Evolutionary conservation across 2,888 invertebrate genomes (phyloP).

Genomic region (Hanleya hanleyi): DNA sequence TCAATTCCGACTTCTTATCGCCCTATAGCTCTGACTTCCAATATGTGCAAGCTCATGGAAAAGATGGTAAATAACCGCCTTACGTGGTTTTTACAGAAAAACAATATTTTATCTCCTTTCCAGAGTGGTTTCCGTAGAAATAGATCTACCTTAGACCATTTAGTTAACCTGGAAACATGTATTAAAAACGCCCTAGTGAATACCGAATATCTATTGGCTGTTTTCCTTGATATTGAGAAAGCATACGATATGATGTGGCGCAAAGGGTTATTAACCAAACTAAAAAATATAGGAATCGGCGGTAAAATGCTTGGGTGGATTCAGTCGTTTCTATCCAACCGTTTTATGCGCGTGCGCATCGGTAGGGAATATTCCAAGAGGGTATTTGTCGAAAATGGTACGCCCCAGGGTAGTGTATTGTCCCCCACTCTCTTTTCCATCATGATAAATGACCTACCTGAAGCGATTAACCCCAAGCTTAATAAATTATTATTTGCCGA

Average conservation of each 20-base stretch:
- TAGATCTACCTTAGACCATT: background rate
- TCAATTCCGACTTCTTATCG: background rate
- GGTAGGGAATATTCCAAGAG: background rate
- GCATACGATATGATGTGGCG: conserved; percentile 3
- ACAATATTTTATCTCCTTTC: background rate
- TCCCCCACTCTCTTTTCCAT: background rate
- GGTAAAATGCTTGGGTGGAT: background rate
- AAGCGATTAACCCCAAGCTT: background rate
- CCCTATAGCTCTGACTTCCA: background rate
- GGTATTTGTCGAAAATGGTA: background rate
- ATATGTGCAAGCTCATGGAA: conserved; percentile 2
- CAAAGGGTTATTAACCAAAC: background rate
- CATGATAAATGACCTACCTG: conserved; percentile 2
- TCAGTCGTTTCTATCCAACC: background rate
- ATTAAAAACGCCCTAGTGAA: background rate
- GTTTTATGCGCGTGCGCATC: background rate
- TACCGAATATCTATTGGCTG: background rate
- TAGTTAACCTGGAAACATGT: background rate
- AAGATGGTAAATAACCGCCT: background rate
- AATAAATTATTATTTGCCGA: background rate
- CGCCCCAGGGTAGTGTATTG: background rate
- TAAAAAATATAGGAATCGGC: background rate
- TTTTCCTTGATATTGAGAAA: conserved; percentile 1
- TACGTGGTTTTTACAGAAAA: background rate
- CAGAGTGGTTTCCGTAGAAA: background rate